A percentile compares a stretch with the other conserved stretches of the same genome.
Conservation (phyloP, 2,113 vertebrate genomes). For the Delphinus delphis region DNA sequence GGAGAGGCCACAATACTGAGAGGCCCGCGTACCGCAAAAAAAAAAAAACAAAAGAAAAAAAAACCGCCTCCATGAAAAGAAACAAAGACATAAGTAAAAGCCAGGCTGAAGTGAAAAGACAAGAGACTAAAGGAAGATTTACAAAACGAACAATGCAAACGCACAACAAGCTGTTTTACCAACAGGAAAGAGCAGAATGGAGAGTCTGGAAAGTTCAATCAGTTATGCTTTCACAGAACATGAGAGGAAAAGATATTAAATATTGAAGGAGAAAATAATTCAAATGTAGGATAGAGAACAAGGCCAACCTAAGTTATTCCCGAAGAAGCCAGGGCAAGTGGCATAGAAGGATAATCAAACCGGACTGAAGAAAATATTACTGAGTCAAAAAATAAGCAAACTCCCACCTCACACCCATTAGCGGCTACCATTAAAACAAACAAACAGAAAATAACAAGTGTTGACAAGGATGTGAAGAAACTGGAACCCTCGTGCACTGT, state of each 20-base stretch:
- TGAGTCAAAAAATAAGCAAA: neutral
- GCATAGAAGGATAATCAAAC: neutral
- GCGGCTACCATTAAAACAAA: neutral
- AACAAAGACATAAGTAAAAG: neutral
- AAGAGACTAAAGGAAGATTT: neutral
- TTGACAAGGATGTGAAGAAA: rapidly evolving
- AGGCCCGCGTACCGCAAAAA: too few species aligned
- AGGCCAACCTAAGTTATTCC: neutral
- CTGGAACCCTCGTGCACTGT: neutral
- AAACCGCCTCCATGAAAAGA: neutral
- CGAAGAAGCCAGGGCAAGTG: neutral
- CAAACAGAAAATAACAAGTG: neutral
- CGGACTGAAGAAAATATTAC: neutral
- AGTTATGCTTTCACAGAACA: neutral
- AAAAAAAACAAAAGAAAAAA: neutral
- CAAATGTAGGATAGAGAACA: rapidly evolving
- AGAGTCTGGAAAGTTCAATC: neutral
- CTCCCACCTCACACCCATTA: neutral
- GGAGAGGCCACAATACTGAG: too few species aligned
- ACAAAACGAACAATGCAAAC: rapidly evolving
- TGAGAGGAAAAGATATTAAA: neutral
- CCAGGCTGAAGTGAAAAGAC: neutral
- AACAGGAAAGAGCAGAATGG: rapidly evolving
- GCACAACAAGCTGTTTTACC: too few species aligned
- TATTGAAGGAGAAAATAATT: too few species aligned